These are phyloP conservation scores for Calyptomena viridis DNA, from an alignment of 2,113 vertebrate species.

Conservation along the genomic window DNA sequence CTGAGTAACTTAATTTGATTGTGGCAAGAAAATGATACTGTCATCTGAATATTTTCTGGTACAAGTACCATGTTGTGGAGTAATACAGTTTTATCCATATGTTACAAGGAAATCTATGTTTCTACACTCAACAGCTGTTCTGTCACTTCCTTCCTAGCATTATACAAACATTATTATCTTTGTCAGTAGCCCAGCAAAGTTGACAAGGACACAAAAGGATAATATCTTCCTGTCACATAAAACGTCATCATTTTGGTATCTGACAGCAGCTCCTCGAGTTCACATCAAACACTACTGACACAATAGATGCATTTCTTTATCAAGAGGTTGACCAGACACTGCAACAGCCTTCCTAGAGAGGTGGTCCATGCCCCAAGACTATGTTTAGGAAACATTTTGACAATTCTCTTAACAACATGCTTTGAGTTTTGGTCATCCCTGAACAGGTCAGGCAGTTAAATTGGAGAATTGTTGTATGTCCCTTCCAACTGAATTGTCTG, in stretches of 20 bases:
- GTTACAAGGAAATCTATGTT: not conserved
- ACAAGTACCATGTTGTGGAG: not conserved
- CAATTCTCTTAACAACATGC: not conserved
- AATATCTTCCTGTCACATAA: not conserved
- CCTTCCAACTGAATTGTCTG: not conserved
- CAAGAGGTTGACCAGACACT: accelerated
- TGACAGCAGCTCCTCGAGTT: not conserved
- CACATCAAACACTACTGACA: not conserved
- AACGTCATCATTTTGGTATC: not conserved
- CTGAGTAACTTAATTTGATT: not conserved
- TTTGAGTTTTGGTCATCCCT: not conserved
- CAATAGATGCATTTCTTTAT: not conserved
- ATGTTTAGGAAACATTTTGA: not conserved
- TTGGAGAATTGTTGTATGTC: not conserved
- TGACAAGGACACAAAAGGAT: conserved; percentile 12
- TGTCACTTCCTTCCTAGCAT: not conserved
- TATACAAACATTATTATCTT: not conserved
- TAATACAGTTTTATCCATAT: not conserved
- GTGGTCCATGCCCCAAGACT: accelerated
- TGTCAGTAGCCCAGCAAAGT: not conserved
- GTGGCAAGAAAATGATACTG: not conserved
- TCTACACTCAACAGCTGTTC: not conserved
- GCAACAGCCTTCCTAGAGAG: not conserved
- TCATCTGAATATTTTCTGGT: not conserved
- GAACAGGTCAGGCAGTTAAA: not conserved